Percentiles rank a stretch among this genome's conserved stretches.
Evolutionary conservation across 64 coral and sea anemone genomes (phyloP).

Genomic region (Pachyseris speciosa): DNA sequence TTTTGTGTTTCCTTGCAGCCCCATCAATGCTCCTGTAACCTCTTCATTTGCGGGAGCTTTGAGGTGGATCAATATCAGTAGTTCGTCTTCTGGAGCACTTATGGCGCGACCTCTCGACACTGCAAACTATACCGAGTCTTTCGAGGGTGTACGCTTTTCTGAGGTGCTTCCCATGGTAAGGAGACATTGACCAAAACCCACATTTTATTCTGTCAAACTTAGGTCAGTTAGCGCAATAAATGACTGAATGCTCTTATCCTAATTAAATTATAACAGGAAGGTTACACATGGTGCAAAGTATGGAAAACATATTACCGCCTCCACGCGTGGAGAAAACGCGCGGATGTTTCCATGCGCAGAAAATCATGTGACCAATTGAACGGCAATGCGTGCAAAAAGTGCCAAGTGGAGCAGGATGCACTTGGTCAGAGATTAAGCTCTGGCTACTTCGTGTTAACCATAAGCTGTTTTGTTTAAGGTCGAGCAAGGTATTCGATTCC

Average conservation of each 20-base stretch:
- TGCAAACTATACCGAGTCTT: constrained; percentile 48
- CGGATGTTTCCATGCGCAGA: no score
- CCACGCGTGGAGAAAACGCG: no score
- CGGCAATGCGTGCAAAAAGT: no score
- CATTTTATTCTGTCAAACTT: no score
- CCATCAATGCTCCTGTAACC: constrained; percentile 38
- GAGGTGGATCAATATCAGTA: constrained; percentile 67
- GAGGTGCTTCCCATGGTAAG: constrained; percentile 78
- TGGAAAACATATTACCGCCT: no score
- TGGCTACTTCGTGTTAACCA: background rate
- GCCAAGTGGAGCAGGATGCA: background rate
- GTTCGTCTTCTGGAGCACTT: constrained; percentile 2
- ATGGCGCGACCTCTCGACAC: constrained; percentile 58
- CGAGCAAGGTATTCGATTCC: constrained; percentile 79
- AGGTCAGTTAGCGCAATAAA: no score
- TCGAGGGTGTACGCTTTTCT: constrained; percentile 63
- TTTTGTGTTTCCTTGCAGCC: constrained; percentile 20
- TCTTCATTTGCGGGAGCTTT: constrained; percentile 83
- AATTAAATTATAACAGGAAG: no score
- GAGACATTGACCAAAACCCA: no score
- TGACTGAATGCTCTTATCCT: no score
- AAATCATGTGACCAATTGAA: no score
- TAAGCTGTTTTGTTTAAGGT: constrained; percentile 49
- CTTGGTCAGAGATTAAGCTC: background rate
- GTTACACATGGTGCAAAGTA: no score